phyloP scores from a whole-genome alignment of 2,888 invertebrate genomes.

The Meghimatium bilineatum region DNA sequence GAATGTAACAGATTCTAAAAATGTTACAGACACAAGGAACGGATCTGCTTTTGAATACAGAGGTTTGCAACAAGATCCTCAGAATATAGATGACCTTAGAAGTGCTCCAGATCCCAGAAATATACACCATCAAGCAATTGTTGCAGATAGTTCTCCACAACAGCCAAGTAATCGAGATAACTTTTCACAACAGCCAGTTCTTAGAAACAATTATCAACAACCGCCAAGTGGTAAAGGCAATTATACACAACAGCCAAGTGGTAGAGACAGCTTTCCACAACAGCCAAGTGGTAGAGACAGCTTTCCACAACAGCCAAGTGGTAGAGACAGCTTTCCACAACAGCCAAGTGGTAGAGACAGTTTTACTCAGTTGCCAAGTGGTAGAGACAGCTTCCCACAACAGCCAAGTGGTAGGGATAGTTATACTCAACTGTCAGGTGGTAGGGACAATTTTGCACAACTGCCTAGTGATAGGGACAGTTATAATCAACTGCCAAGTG shows the following conservation, averaged over 20 bases:
- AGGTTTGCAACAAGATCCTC: conserved; percentile 20
- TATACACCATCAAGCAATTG: conserved; percentile 16
- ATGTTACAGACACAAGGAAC: conserved; percentile 25
- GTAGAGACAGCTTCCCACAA: conserved; percentile 2
- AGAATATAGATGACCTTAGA: conserved; percentile 25
- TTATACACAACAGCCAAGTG: conserved; percentile 17
- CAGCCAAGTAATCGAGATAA: not conserved
- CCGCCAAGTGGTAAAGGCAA: conserved; percentile 1
- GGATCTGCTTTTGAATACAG: conserved; percentile 13
- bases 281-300: conserved; percentile 18
- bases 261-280: conserved; percentile 8
- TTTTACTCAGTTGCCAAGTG: not conserved
- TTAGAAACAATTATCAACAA: conserved; percentile 6
- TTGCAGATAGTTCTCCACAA: conserved; percentile 13
- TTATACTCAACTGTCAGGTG: conserved; percentile 2
- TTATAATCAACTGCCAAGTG: conserved; percentile 13
- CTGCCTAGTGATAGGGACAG: conserved; percentile 6
- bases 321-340: conserved; percentile 12
- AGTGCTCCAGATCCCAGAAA: conserved; percentile 39
- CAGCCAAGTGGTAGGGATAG: conserved; percentile 12
- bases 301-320: conserved; percentile 9
- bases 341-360: conserved; percentile 14
- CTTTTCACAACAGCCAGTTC: conserved; percentile 8
- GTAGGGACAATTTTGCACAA: not conserved
- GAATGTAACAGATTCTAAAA: conserved; percentile 15